phyloP scores from a whole-genome alignment of 1,140 invertebrate genomes.

The Spodoptera litura region DNA sequence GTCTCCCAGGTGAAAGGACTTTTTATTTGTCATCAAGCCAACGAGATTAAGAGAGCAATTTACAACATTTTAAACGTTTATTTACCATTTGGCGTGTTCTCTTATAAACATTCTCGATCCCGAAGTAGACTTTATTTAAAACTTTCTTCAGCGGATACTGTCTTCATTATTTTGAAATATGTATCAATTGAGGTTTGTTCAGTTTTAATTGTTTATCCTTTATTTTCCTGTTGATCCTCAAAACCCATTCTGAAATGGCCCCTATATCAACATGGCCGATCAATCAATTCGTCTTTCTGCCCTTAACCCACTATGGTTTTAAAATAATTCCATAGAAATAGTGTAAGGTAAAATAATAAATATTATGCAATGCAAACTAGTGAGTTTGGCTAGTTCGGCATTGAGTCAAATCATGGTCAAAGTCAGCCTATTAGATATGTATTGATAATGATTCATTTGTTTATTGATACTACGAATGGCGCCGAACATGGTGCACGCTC shows the following conservation, averaged over 20 bases:
- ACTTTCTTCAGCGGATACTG: slow-evolving; percentile 47
- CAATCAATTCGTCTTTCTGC: too few relatives aligned
- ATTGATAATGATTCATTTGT: slow-evolving; percentile 56
- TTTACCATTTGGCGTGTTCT: slow-evolving; percentile 73
- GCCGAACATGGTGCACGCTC: slow-evolving; percentile 66
- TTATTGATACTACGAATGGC: slow-evolving; percentile 71
- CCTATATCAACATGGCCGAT: too few relatives aligned
- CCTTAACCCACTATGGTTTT: not conserved
- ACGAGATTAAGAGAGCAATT: slow-evolving; percentile 65
- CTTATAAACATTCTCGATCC: slow-evolving; percentile 67
- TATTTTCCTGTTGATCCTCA: too few relatives aligned
- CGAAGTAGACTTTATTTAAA: slow-evolving; percentile 63
- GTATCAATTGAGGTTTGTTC: not conserved
- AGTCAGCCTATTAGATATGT: slow-evolving; percentile 53
- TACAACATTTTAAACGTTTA: slow-evolving; percentile 78
- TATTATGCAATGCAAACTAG: slow-evolving; percentile 6
- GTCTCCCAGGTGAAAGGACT: slow-evolving; percentile 70
- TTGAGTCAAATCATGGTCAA: slow-evolving; percentile 52
- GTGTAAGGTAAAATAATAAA: slow-evolving; percentile 9
- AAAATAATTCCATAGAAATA: slow-evolving; percentile 4
- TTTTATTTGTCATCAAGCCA: slow-evolving; percentile 70
- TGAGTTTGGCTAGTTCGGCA: slow-evolving; percentile 38
- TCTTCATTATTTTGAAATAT: slow-evolving; percentile 1
- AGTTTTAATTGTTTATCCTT: too few relatives aligned
- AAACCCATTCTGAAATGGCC: too few relatives aligned